Conservation (phyloP, 2,888 invertebrate genomes). For the Sclerodermus sp. region DNA sequence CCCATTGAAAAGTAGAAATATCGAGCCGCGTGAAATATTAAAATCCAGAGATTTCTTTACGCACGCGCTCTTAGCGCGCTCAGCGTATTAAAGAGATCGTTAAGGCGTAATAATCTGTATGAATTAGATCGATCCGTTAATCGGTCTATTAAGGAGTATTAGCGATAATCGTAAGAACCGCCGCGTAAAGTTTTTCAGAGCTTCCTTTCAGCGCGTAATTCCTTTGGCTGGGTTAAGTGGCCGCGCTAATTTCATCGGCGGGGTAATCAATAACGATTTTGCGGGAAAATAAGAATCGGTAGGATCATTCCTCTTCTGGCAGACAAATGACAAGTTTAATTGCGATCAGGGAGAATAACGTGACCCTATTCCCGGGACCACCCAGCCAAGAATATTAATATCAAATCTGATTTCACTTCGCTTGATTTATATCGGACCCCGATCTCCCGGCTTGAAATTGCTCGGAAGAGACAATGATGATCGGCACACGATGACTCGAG, state of each 20-base stretch:
- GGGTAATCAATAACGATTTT: background rate
- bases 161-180: no score
- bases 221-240: no score
- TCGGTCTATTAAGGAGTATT: no score
- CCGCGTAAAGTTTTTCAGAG: no score
- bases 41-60: no score
- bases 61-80: no score
- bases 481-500: background rate
- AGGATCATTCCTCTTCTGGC: conserved; percentile 5
- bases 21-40: no score
- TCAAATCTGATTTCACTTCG: conserved; percentile 33
- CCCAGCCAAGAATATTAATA: conserved; percentile 27
- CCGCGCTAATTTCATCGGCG: background rate
- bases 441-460: background rate
- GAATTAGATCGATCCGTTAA: no score
- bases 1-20: no score
- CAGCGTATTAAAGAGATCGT: no score
- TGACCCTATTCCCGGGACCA: conserved; percentile 18
- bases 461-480: background rate
- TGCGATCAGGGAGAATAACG: conserved; percentile 22
- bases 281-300: background rate
- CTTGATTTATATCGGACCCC: conserved; percentile 26
- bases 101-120: no score
- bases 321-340: conserved; percentile 28
- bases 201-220: no score